A percentile compares a stretch with the other conserved stretches of the same genome.
Evolutionary conservation across 2,888 invertebrate species (phyloP).

Genomic region (Magallana nippona): DNA sequence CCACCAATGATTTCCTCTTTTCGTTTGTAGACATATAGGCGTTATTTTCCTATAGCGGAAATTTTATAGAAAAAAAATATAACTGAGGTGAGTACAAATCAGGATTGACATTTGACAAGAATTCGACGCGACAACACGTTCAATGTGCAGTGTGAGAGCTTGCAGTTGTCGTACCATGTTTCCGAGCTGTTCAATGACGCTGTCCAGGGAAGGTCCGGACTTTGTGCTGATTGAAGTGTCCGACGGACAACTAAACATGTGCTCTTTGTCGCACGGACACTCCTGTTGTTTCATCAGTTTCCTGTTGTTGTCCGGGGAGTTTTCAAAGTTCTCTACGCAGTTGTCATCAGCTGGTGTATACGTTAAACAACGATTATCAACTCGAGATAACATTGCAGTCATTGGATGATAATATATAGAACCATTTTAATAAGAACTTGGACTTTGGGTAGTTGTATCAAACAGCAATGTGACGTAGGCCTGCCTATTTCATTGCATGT

Average conservation of each 20-base stretch:
- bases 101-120: background rate
- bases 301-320: constrained; percentile 96
- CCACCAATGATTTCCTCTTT: constrained; percentile 67
- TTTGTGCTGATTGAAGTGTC: constrained; percentile 74
- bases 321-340: constrained; percentile 94
- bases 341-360: constrained; percentile 87
- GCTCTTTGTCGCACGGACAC: constrained; percentile 98
- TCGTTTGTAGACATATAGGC: constrained; percentile 56
- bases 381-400: too few relatives aligned
- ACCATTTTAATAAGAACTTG: too few relatives aligned
- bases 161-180: constrained; percentile 20
- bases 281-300: constrained; percentile 90
- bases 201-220: constrained; percentile 50
- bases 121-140: background rate
- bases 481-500: too few relatives aligned
- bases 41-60: constrained; percentile 59
- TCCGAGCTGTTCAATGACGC: constrained; percentile 57
- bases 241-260: constrained; percentile 92
- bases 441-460: too few relatives aligned
- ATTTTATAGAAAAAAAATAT: constrained; percentile 7
- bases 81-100: background rate
- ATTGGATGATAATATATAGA: too few relatives aligned
- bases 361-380: too few relatives aligned
- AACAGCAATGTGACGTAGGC: too few relatives aligned
- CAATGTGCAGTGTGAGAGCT: background rate